Base-by-base conservation (phyloP, 2,888 invertebrate species). In the Agonum fuliginosum region DNA sequence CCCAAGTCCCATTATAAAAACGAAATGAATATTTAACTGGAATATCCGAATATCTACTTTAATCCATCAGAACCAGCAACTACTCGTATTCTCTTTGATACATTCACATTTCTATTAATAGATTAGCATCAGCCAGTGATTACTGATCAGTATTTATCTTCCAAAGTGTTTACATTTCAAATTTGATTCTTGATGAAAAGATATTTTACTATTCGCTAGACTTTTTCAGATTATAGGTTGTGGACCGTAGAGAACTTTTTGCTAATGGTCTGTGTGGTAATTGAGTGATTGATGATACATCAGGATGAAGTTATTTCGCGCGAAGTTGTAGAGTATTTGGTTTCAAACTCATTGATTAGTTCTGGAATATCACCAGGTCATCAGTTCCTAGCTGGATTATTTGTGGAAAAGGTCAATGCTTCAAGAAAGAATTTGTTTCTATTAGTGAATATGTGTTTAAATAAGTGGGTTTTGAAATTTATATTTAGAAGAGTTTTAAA, bases 241-340 rank as follows among this genome's bases (percentile, higher is more conserved):
- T n/a, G n/a, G n/a, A n/a, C n/a, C n/a, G n/a, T n/a, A n/a, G n/a
- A n/a, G 37, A 37, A 37, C n/a, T 37, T 37, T n/a, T 37, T 37
- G 3, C 37, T 37, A 37, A 37, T 37, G 37, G n/a, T 37, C 37
- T 37, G 37, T 37, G 37, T n/a, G 8, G n/a, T 37, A 37, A 37
- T 37, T 37, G 37, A 37, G 37, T 37, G 37, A 37, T 37, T 37
- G 37, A 37, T 37, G 37, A 37, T 37, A 37, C 37, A 8, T 3
- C 37, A n/a, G 37, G n/a, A 37, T 37, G 37, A 37, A 37, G 37
- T 37, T 37, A 37, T 37, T 37, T 37, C 30, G 37, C 37, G 37
- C 8, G 3, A 12, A 37, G 37, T 37, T 12, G 37, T n/a, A 6
- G 37, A 37, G 37, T 37, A 37, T 37, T 37, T 6, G 37, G 27